Base-by-base conservation (phyloP, 2,113 vertebrate species). In the Spilogale gracilis region DNA sequence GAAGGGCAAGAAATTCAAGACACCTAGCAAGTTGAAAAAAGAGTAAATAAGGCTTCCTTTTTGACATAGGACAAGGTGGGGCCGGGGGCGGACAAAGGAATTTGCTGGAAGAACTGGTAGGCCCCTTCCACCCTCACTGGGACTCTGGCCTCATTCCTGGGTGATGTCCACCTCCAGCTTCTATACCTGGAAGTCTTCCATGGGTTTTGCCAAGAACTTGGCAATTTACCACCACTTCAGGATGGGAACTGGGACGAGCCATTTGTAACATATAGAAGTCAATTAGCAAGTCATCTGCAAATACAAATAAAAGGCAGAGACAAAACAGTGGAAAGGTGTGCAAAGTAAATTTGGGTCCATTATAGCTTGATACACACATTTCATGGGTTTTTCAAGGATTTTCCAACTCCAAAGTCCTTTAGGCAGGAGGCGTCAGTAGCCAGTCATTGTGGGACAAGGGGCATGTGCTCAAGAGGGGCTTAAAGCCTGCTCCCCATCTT, bases 131-230 rank as follows among this genome's bases (percentile, higher is more conserved):
- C 73, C 73, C 45, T 80, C 48, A 80, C 20, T 27, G 38, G 38
- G 81, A 50, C 48, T 87, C 54, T 91, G 69, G 56, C 56, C 21
- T 73, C 30, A 48, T 50, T 91, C 54, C 63, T 56, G n/a, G 38
- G 27, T 73, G 38, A 58, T 21, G 45, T 48, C 71, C 52, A 80
- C 38, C 65, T 65, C 27, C n/a, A 74, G n/a, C 87, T 88, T 91
- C 88, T 82, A 67, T 87, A 48, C 63, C 38, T 6, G 50, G 52
- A n/a, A 73, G 32, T 7, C 52, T 85, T 71, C 52, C n/a, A 73
- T n/a, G 81, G 56, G 54, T 54, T 80, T 80, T 86, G n/a, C 81
- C 38, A 76, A 94, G 43, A 85, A 81, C 23, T 43, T 96, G 71
- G 54, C 52, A 61, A 71, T 71, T 90, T 60, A 61, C 25, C 20